Percentiles rank a stretch among this genome's conserved stretches.
These are phyloP conservation scores for Leguminivora glycinivorella DNA, from an alignment of 1,140 invertebrate genomes.

Conservation along the genomic window DNA sequence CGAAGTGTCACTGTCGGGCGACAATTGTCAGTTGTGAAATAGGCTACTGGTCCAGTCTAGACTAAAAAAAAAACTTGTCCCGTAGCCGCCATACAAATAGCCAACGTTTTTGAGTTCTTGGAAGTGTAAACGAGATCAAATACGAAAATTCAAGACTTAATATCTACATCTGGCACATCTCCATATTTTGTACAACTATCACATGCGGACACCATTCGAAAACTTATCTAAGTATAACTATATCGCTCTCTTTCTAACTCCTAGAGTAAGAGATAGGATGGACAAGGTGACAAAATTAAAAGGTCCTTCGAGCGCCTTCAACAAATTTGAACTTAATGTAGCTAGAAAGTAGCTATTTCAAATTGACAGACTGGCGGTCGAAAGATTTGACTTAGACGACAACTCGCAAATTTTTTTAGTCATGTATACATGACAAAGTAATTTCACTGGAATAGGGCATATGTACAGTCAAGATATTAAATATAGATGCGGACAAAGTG, in stretches of 20 bases:
- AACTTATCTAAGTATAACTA: slow-evolving; percentile 54
- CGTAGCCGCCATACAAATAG: too few species aligned
- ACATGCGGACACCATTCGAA: slow-evolving; percentile 36
- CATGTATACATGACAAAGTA: background rate
- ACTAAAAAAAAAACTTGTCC: too few species aligned
- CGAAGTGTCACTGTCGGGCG: too few species aligned
- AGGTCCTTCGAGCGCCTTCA: background rate
- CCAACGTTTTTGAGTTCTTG: too few species aligned
- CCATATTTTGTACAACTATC: slow-evolving; percentile 54
- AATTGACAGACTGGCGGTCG: background rate
- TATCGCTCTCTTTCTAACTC: slow-evolving; percentile 66
- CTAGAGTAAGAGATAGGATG: slow-evolving; percentile 55
- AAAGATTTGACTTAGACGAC: too few species aligned
- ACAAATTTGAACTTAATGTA: slow-evolving; percentile 2
- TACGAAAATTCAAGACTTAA: slow-evolving; percentile 51
- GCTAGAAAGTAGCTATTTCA: background rate
- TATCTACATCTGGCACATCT: slow-evolving; percentile 64
- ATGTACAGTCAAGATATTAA: too few species aligned
- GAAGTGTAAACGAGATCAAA: slow-evolving; percentile 12
- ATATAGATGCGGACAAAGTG: too few species aligned
- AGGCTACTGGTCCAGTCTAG: too few species aligned
- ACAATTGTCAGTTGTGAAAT: too few species aligned
- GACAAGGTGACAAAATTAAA: background rate
- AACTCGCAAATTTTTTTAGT: too few species aligned
- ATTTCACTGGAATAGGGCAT: too few species aligned